A percentile compares a stretch with the other conserved stretches of the same genome.
These are phyloP conservation scores for Caradrina kadenii DNA, from an alignment of 2,888 invertebrate species.

Conservation along the genomic window DNA sequence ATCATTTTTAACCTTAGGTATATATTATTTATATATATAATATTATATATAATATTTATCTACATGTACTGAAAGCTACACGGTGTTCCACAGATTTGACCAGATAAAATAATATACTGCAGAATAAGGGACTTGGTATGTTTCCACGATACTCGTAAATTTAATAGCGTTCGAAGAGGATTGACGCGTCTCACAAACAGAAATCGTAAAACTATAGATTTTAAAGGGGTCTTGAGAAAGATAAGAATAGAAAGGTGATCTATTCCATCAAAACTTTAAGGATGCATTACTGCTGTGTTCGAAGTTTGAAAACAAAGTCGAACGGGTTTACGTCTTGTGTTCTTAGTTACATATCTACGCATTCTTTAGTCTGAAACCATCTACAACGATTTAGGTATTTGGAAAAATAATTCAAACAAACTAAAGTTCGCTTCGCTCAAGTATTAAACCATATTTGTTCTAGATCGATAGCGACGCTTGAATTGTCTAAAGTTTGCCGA, in stretches of 20 bases:
- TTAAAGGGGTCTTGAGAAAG: constrained; percentile 59
- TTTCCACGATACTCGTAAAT: constrained; percentile 71
- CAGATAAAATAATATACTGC: constrained; percentile 51
- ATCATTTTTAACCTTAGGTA: no score
- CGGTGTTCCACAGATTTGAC: neutral
- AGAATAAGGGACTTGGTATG: constrained; percentile 54
- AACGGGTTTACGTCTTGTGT: constrained; percentile 13
- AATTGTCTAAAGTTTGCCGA: constrained; percentile 60
- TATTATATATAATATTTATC: no score
- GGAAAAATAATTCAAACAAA: constrained; percentile 68
- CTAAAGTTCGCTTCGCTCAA: constrained; percentile 61
- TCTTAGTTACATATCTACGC: constrained; percentile 10
- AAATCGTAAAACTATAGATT: constrained; percentile 72
- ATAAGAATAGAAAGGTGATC: constrained; percentile 60
- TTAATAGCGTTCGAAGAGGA: constrained; percentile 68
- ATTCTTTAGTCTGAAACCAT: constrained; percentile 54
- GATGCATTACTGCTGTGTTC: constrained; percentile 29
- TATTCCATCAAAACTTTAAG: constrained; percentile 43
- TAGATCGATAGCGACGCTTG: constrained; percentile 63
- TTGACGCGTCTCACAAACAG: constrained; percentile 70
- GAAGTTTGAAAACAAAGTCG: constrained; percentile 56
- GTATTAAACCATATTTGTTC: constrained; percentile 71
- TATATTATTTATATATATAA: no score
- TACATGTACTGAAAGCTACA: neutral
- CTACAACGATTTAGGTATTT: constrained; percentile 22